Conservation (phyloP, 30 jellyfish, hydroid and myxozoan genomes). For the Chrysaora quinquecirrha region DNA sequence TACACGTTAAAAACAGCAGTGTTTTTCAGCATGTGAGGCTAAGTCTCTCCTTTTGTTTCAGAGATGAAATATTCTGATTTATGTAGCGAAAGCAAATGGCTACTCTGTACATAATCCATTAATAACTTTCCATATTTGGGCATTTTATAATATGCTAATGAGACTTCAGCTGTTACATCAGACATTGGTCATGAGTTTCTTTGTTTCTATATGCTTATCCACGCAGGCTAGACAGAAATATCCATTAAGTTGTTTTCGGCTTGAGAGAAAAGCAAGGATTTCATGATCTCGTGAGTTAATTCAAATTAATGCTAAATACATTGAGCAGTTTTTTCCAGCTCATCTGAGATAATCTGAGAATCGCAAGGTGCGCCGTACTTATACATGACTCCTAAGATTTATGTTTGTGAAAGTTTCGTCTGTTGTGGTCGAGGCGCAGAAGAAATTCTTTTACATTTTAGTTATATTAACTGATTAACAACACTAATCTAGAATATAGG, state of each 20-base stretch:
- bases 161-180: slow-evolving; percentile 39
- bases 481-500: neutral
- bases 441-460: neutral
- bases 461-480: neutral
- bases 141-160: slow-evolving; percentile 7
- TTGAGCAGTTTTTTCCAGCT: slow-evolving; percentile 46
- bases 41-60: slow-evolving; percentile 19
- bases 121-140: slow-evolving; percentile 50
- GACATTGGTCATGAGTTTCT: slow-evolving; percentile 35
- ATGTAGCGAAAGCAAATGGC: slow-evolving; percentile 67
- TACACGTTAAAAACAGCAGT: slow-evolving; percentile 58
- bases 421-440: slow-evolving; percentile 17
- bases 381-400: slow-evolving; percentile 45
- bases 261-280: slow-evolving; percentile 49
- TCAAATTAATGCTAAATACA: slow-evolving; percentile 61
- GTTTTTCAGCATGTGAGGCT: slow-evolving; percentile 16
- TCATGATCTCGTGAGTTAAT: slow-evolving; percentile 50
- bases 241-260: slow-evolving; percentile 80
- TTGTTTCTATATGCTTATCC: slow-evolving; percentile 37
- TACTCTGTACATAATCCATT: slow-evolving; percentile 28
- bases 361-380: slow-evolving; percentile 47
- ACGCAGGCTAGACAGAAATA: slow-evolving; percentile 56
- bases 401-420: slow-evolving; percentile 40
- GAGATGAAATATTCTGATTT: slow-evolving; percentile 42
- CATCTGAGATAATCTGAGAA: slow-evolving; percentile 37